Evolutionary conservation across 1,140 invertebrate species (phyloP).

Genomic region (Trinorchestia longiramus): DNA sequence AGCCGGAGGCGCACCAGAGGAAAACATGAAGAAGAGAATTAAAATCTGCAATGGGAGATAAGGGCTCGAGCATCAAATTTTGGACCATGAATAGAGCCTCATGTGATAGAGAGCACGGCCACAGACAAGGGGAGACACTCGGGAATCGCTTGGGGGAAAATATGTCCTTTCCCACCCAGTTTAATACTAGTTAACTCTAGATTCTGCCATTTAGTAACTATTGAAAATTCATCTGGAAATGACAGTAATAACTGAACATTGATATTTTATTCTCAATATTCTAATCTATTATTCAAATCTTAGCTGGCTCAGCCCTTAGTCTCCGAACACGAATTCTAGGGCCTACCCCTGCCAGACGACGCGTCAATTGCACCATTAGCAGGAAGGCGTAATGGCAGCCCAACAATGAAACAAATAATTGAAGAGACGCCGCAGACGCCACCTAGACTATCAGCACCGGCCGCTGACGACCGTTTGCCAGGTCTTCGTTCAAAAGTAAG

Average conservation of each 20-base stretch:
- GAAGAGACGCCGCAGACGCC: not conserved
- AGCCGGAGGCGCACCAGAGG: not conserved
- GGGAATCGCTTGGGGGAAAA: not conserved
- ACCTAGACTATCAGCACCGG: not conserved
- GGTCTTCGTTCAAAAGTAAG: not conserved
- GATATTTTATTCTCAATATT: not conserved
- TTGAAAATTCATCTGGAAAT: not conserved
- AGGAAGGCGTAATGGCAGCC: not conserved
- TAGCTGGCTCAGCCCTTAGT: not conserved
- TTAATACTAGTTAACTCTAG: not conserved
- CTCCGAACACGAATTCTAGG: not conserved
- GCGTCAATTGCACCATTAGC: not conserved
- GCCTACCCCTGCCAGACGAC: not conserved
- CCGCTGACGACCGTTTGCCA: not conserved
- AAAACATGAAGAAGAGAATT: constrained; percentile 4
- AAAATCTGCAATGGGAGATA: constrained; percentile 42
- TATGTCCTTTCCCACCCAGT: not conserved
- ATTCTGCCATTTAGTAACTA: not conserved
- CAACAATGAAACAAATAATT: not conserved
- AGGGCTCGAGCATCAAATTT: constrained; percentile 14
- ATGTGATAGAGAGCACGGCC: not conserved
- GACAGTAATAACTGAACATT: not conserved
- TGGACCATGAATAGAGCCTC: not conserved
- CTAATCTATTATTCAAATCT: not conserved
- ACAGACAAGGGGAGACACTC: not conserved